These are phyloP conservation scores for Cottoperca gobio DNA, from an alignment of 2,797 vertebrate species.

Conservation along the genomic window DNA sequence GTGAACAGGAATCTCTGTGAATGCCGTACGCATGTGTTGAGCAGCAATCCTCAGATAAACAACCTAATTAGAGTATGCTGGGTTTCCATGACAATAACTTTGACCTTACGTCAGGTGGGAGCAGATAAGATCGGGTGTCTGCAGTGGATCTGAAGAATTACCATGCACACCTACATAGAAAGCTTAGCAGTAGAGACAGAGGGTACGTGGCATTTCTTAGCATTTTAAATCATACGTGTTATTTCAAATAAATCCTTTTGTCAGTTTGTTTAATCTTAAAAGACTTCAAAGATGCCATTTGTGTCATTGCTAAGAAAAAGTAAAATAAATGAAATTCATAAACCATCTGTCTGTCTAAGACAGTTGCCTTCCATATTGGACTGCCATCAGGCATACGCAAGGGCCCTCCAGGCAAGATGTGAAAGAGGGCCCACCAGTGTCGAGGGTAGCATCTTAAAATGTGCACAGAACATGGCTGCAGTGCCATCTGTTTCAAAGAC, in stretches of 20 bases:
- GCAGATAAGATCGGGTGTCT: conserved; percentile 49
- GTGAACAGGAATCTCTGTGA: conserved; percentile 20
- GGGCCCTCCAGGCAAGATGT: conserved; percentile 21
- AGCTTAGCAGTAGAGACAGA: neutral
- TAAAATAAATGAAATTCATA: neutral
- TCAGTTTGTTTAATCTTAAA: neutral
- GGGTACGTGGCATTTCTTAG: neutral
- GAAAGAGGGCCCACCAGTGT: conserved; percentile 8
- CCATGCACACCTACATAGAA: conserved; percentile 9
- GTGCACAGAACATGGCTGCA: neutral
- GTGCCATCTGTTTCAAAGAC: conserved; percentile 5
- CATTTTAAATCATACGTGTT: neutral
- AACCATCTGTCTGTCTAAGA: neutral
- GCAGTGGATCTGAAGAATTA: conserved; percentile 31
- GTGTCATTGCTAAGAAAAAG: neutral
- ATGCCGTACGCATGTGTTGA: conserved; percentile 16
- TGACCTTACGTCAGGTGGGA: conserved; percentile 47
- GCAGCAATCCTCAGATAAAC: conserved; percentile 13
- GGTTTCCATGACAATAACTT: conserved; percentile 49
- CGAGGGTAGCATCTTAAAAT: neutral
- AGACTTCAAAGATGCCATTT: neutral
- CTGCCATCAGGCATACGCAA: conserved; percentile 17
- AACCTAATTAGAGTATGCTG: conserved; percentile 39
- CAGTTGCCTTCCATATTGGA: neutral
- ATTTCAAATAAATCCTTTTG: neutral